Percentiles rank a stretch among this genome's conserved stretches.
These are phyloP conservation scores for Dastarcus helophoroides DNA, from an alignment of 2,888 invertebrate species.

Conservation along the genomic window DNA sequence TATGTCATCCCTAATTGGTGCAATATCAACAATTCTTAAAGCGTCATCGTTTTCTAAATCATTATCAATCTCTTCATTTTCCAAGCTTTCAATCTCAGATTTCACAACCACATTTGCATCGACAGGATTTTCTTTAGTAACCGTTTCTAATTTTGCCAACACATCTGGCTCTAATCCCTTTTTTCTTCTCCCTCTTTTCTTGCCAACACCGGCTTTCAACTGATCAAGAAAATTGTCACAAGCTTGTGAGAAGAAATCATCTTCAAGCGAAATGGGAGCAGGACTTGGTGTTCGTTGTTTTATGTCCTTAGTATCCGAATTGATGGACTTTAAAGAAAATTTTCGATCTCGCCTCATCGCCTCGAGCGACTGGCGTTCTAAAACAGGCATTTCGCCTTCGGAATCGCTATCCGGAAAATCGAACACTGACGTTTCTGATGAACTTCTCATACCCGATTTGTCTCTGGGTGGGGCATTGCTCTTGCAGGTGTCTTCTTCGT, in stretches of 20 bases:
- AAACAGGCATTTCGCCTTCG: slow-evolving; percentile 47
- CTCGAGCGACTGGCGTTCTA: slow-evolving; percentile 56
- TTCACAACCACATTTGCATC: slow-evolving; percentile 12
- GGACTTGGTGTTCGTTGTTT: slow-evolving; percentile 4
- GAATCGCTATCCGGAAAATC: slow-evolving; percentile 53
- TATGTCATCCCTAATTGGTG: too few relatives aligned
- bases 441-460: slow-evolving; percentile 42
- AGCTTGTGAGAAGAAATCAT: slow-evolving; percentile 53
- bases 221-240: slow-evolving; percentile 74
- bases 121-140: slow-evolving; percentile 24
- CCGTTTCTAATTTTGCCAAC: slow-evolving; percentile 25
- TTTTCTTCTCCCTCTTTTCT: slow-evolving; percentile 46
- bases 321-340: slow-evolving; percentile 47
- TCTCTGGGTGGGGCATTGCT: slow-evolving; percentile 34
- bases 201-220: slow-evolving; percentile 47
- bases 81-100: too few relatives aligned
- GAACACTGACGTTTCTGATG: slow-evolving; percentile 53
- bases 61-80: too few relatives aligned
- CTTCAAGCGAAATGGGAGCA: slow-evolving; percentile 26
- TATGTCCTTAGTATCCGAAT: slow-evolving; percentile 25
- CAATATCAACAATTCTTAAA: too few relatives aligned
- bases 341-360: slow-evolving; percentile 48
- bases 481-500: slow-evolving; percentile 36
- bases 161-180: slow-evolving; percentile 31
- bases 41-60: too few relatives aligned